A percentile compares a stretch with the other conserved stretches of the same genome.
Conservation (phyloP, 1,140 invertebrate genomes). For the Coenobita brevimanus region DNA sequence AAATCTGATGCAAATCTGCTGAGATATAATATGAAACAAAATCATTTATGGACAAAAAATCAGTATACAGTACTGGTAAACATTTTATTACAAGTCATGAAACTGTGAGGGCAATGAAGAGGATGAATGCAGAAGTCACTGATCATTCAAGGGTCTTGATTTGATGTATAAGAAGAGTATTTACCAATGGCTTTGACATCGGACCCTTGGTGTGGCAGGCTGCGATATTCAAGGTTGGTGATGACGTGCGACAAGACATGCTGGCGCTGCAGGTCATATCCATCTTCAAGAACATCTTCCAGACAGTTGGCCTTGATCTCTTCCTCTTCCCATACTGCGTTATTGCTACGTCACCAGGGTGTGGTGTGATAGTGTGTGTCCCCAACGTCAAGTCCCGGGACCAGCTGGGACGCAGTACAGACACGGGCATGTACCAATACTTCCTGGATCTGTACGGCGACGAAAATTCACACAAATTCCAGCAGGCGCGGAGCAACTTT, state of each 20-base stretch:
- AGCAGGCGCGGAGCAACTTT: conserved; percentile 94
- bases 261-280: conserved; percentile 97
- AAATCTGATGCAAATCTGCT: no score
- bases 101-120: no score
- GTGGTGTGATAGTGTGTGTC: conserved; percentile 99
- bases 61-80: no score
- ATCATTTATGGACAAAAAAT: no score
- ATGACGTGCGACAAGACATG: conserved; percentile 99
- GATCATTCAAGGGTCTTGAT: no score
- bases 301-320: conserved; percentile 94
- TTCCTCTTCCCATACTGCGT: conserved; percentile 98
- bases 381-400: conserved; percentile 98
- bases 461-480: conserved; percentile 93
- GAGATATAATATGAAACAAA: no score
- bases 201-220: conserved; percentile 92
- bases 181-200: conserved; percentile 72
- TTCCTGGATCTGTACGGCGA: conserved; percentile 97
- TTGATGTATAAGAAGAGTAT: no score
- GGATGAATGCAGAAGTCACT: no score
- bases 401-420: conserved; percentile 97
- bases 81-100: no score
- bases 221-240: conserved; percentile 99
- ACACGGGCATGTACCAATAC: conserved; percentile 97
- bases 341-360: conserved; percentile 99
- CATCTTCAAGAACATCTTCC: conserved; percentile 98